Conservation (phyloP, 2,888 invertebrate species). For the Criorhina ranunculi region DNA sequence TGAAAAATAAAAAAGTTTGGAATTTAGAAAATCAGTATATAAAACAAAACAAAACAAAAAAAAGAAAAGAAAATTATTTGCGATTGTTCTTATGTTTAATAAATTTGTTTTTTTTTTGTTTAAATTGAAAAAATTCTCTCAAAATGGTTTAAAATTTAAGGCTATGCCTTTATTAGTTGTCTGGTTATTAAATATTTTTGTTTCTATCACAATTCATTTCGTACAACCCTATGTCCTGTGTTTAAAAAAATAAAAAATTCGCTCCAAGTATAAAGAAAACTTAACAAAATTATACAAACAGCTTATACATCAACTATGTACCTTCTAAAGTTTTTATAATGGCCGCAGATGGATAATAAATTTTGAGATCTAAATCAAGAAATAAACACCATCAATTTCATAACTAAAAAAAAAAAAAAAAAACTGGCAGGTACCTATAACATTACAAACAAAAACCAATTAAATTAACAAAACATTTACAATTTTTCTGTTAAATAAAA, state of each 20-base stretch:
- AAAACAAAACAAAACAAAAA: constrained; percentile 20
- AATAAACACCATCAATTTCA: too few relatives aligned
- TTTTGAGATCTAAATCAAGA: constrained; percentile 67
- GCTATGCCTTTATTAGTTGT: constrained; percentile 56
- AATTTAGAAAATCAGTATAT: constrained; percentile 31
- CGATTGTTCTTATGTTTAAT: constrained; percentile 7
- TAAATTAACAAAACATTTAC: constrained; percentile 26
- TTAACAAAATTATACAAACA: constrained; percentile 19
- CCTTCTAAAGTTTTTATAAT: constrained; percentile 42
- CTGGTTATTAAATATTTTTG: constrained; percentile 49
- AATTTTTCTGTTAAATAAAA: constrained; percentile 1
- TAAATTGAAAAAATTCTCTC: not conserved
- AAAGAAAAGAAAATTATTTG: constrained; percentile 2
- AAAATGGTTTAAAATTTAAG: constrained; percentile 32
- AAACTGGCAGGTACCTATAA: constrained; percentile 52
- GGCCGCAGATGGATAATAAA: constrained; percentile 57
- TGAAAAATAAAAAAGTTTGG: constrained; percentile 14
- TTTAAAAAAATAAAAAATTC: constrained; percentile 63
- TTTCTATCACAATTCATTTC: constrained; percentile 74
- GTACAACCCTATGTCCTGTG: constrained; percentile 58
- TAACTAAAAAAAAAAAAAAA: not conserved
- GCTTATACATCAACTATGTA: too few relatives aligned
- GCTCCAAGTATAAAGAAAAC: constrained; percentile 44
- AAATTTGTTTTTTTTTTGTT: constrained; percentile 8
- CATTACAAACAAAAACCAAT: constrained; percentile 32